These are phyloP conservation scores for Drosophila kokeensis DNA, from an alignment of 2,888 invertebrate genomes.

Conservation along the genomic window DNA sequence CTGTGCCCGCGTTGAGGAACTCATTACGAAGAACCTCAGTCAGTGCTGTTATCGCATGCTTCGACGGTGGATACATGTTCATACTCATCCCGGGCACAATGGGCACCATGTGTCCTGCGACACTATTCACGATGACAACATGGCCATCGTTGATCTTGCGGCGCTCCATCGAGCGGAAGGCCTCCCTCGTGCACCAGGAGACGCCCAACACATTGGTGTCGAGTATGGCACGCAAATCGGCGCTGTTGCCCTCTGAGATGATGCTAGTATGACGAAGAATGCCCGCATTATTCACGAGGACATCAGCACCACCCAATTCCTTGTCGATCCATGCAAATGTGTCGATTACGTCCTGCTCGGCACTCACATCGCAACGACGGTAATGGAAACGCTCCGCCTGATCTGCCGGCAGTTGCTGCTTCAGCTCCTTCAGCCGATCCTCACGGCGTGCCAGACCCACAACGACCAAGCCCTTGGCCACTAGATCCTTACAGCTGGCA, in stretches of 20 bases:
- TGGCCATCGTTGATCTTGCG: conserved; percentile 86
- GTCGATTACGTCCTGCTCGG: conserved; percentile 86
- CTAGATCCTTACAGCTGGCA: conserved; percentile 84
- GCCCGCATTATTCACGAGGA: conserved; percentile 87
- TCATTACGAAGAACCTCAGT: conserved; percentile 84
- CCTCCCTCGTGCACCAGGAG: conserved; percentile 85
- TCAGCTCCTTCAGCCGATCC: conserved; percentile 83
- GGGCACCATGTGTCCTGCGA: conserved; percentile 83
- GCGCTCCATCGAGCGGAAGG: conserved; percentile 85
- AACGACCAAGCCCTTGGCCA: conserved; percentile 86
- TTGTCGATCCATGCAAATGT: conserved; percentile 86
- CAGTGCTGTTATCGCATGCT: conserved; percentile 83
- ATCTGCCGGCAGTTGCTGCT: conserved; percentile 48
- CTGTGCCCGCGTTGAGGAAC: conserved; percentile 68
- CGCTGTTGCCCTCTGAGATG: conserved; percentile 54
- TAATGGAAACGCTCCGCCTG: conserved; percentile 82
- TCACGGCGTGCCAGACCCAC: conserved; percentile 86
- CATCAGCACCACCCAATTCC: conserved; percentile 86
- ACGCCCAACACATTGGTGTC: conserved; percentile 86
- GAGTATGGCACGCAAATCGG: conserved; percentile 77
- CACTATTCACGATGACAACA: conserved; percentile 85
- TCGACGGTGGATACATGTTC: conserved; percentile 83
- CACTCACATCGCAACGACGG: conserved; percentile 86
- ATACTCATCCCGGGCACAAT: conserved; percentile 56
- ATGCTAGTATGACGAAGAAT: conserved; percentile 38